Percentiles rank a stretch among this genome's conserved stretches.
Conservation (phyloP, 2,888 invertebrate genomes). For the Euplexia lucipara region DNA sequence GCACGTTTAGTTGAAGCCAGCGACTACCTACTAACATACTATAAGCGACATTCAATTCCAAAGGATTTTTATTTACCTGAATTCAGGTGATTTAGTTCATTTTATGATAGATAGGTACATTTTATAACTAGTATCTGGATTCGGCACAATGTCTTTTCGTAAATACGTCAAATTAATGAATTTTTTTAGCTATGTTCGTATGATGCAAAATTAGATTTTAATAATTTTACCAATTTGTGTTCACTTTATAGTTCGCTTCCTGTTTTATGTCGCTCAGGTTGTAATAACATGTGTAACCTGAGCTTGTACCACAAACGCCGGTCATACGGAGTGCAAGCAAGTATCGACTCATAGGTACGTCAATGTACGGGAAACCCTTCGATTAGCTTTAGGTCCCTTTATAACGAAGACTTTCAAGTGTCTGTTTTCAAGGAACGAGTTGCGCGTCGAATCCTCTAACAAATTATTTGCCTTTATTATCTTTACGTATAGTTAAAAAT, state of each 20-base stretch:
- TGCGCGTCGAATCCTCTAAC: neutral
- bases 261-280: slow-evolving; percentile 52
- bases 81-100: slow-evolving; percentile 14
- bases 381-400: slow-evolving; percentile 78
- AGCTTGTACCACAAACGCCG: slow-evolving; percentile 65
- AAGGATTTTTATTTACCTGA: slow-evolving; percentile 39
- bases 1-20: slow-evolving; percentile 84
- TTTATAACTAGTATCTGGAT: too few relatives aligned
- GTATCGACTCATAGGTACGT: slow-evolving; percentile 67
- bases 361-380: slow-evolving; percentile 83
- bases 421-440: slow-evolving; percentile 39
- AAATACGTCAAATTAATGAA: too few relatives aligned
- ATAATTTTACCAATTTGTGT: slow-evolving; percentile 4
- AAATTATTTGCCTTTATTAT: neutral
- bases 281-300: slow-evolving; percentile 66
- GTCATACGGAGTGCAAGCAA: slow-evolving; percentile 62
- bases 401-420: slow-evolving; percentile 81
- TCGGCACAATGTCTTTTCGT: too few relatives aligned
- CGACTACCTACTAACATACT: slow-evolving; percentile 87
- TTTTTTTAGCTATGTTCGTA: neutral
- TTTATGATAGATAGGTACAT: too few relatives aligned
- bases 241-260: slow-evolving; percentile 34
- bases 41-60: slow-evolving; percentile 65
- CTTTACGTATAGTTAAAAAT: neutral
- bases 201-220: neutral